Base-by-base conservation (phyloP, 1,140 invertebrate genomes). In the Drosophila quadrilineata region DNA sequence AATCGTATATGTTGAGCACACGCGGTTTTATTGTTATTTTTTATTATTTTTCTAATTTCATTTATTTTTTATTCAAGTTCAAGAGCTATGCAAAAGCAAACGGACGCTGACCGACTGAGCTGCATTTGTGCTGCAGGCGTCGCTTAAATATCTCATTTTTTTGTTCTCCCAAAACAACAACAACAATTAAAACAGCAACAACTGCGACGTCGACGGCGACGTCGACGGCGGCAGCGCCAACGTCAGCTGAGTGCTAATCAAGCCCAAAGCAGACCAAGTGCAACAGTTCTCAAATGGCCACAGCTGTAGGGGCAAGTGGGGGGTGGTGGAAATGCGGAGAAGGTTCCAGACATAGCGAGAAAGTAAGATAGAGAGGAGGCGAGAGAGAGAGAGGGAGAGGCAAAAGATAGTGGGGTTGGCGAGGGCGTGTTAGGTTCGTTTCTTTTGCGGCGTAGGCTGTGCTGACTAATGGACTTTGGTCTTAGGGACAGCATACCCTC, bases 21-120 rank as follows among this genome's bases (percentile, higher is more conserved):
- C 28, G 6, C 19, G 35, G 6, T 14, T 17, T 52, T 24, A 14
- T 43, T 43, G 40, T 31, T 45, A n/a, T 24, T 38, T 1, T 33
- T 45, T 43, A 16, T 4, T 46, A 2, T 41, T 54, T 2, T 36
- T 43, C 16, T 12, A 41, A 12, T 29, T 52, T n/a, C 35, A 43
- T 36, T 57, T 22, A 16, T n/a, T 45, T 60, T 31, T 54, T 16
- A 22, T 50, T 71, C 70, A 76, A 67, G 70, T 76, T 85, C 70
- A 80, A 85, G 72, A 76, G 66, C 73, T 73, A 49, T 58, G 70
- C 10, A 52, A 68, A 58, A 59, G 66, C 49, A 62, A 72, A 70
- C 75, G 58, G 54, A 52, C 63, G 69, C 64, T 76, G 72, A 80
- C 72, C 85, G 77, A 88, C 85, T 88, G 75, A 87, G 73, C 58